A percentile compares a stretch with the other conserved stretches of the same genome.
Evolutionary conservation across 2,113 vertebrate genomes (phyloP).

Genomic region (Progne subis): DNA sequence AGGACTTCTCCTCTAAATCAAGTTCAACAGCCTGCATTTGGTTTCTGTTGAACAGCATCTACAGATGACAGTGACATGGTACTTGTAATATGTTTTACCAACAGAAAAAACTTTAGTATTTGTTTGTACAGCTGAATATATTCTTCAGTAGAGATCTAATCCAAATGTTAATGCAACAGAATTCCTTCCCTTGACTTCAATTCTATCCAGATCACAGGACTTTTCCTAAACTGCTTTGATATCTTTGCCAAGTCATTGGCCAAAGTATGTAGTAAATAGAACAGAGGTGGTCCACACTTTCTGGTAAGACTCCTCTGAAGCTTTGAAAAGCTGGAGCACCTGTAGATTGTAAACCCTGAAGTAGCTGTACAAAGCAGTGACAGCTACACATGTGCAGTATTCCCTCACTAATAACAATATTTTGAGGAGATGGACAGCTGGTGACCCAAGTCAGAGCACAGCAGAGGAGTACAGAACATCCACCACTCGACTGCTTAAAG

Average conservation of each 20-base stretch:
- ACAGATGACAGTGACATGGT: background rate
- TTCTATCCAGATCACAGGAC: background rate
- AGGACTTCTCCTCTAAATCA: background rate
- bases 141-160: background rate
- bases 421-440: background rate
- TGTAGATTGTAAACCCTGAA: background rate
- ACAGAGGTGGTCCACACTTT: background rate
- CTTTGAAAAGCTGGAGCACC: background rate
- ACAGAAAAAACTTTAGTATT: background rate
- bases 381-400: background rate
- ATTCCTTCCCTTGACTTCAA: background rate
- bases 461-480: background rate
- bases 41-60: background rate
- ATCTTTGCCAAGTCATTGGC: background rate
- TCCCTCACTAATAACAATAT: background rate
- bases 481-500: background rate
- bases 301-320: background rate
- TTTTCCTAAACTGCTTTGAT: background rate
- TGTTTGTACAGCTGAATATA: background rate
- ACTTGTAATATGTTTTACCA: background rate
- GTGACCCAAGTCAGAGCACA: background rate
- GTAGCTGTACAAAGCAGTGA: background rate
- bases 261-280: background rate
- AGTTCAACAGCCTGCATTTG: background rate
- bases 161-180: background rate